phyloP scores from a whole-genome alignment of 2,888 invertebrate species.

The Nyleta sp. region DNA sequence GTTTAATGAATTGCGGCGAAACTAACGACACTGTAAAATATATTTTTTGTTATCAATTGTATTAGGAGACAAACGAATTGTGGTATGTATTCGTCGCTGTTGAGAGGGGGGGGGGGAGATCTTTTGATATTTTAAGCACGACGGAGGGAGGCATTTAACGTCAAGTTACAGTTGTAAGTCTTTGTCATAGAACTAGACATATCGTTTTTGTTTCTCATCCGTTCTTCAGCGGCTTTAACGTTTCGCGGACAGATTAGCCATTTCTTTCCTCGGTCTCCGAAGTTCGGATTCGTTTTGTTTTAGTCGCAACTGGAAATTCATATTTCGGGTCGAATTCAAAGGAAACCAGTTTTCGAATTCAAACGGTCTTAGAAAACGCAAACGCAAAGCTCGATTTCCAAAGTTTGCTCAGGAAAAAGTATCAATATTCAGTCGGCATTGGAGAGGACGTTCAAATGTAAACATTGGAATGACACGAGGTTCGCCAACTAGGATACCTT shows the following conservation, averaged over 20 bases:
- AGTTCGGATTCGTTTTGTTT: neutral
- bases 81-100: slow-evolving; percentile 21
- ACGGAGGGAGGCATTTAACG: slow-evolving; percentile 18
- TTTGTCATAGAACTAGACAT: slow-evolving; percentile 25
- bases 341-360: too few relatives aligned
- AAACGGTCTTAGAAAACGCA: too few relatives aligned
- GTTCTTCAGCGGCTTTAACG: neutral
- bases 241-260: neutral
- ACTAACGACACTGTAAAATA: slow-evolving; percentile 78
- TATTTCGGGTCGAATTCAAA: too few relatives aligned
- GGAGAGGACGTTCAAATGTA: neutral
- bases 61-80: slow-evolving; percentile 53
- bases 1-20: slow-evolving; percentile 74
- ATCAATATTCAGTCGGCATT: too few relatives aligned
- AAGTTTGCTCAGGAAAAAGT: neutral
- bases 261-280: neutral
- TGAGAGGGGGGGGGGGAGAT: slow-evolving; percentile 14
- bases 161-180: slow-evolving; percentile 17
- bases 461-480: neutral
- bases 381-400: neutral
- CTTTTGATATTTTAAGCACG: slow-evolving; percentile 21
- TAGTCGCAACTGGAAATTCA: too few relatives aligned
- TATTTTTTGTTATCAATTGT: slow-evolving; percentile 80
- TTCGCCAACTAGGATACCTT: too few relatives aligned
- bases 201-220: slow-evolving; percentile 3